These are phyloP conservation scores for Planiliza haematocheilus DNA, from an alignment of 2,113 vertebrate genomes.

Conservation along the genomic window DNA sequence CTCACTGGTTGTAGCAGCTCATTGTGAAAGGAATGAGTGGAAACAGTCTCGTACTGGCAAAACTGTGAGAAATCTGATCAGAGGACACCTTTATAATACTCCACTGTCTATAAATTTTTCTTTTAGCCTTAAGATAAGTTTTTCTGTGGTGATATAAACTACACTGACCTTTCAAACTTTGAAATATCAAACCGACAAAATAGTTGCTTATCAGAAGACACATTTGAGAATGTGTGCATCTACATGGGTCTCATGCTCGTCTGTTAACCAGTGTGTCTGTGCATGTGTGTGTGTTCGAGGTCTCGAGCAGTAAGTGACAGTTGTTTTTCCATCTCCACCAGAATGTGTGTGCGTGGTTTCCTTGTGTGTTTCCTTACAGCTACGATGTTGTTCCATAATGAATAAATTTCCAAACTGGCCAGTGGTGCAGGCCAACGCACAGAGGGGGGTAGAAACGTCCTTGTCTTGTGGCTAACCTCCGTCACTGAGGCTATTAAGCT, in stretches of 20 bases:
- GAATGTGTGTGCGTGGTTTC: background rate
- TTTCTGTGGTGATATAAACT: background rate
- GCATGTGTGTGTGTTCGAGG: background rate
- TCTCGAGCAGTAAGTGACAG: no score
- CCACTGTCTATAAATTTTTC: background rate
- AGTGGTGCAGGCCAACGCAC: background rate
- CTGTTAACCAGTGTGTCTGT: background rate
- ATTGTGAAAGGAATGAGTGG: background rate
- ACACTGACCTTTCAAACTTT: no score
- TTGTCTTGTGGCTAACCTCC: background rate
- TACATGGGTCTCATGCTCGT: no score
- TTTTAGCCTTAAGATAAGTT: slow-evolving; percentile 1
- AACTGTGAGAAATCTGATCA: slow-evolving; percentile 4
- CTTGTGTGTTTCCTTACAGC: background rate
- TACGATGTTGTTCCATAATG: background rate
- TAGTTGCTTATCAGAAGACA: background rate
- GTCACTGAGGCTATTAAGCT: background rate
- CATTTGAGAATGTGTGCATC: background rate
- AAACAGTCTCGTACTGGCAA: background rate
- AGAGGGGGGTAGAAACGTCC: slow-evolving; percentile 4
- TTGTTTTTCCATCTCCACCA: no score
- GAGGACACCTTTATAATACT: background rate
- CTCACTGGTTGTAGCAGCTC: slow-evolving; percentile 7
- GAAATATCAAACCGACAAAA: no score
- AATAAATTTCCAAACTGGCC: background rate